A percentile compares a stretch with the other conserved stretches of the same genome.
phyloP scores from a whole-genome alignment of 2,113 vertebrate genomes.

The Pygoscelis antarcticus region DNA sequence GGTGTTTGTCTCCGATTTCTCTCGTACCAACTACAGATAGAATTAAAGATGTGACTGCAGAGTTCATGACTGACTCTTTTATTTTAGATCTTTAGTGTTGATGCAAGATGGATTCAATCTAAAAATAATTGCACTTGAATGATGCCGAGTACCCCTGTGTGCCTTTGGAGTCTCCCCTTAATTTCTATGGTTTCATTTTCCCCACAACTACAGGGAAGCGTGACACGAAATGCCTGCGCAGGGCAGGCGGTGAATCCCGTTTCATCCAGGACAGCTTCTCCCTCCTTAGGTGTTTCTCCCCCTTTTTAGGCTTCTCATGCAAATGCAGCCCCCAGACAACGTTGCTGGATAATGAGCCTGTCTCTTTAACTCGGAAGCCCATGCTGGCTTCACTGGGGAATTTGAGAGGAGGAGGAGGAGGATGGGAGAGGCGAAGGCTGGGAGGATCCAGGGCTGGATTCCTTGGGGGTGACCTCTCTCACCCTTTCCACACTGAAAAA shows the following conservation, averaged over 20 bases:
- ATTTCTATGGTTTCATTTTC: background rate
- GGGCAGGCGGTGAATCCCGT: background rate
- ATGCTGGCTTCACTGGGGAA: background rate
- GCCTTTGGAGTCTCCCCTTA: background rate
- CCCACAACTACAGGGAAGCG: background rate
- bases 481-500: conserved; percentile 42
- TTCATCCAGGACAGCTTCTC: background rate
- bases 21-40: background rate
- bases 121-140: background rate
- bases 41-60: background rate
- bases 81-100: background rate
- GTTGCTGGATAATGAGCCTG: background rate
- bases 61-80: background rate
- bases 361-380: background rate
- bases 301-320: background rate
- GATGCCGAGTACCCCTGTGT: background rate
- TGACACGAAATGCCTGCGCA: accelerated
- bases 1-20: background rate
- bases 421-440: background rate
- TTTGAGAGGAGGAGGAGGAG: conserved; percentile 29
- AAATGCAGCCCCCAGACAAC: background rate
- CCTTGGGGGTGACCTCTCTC: conserved; percentile 56
- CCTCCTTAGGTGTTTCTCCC: background rate
- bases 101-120: background rate
- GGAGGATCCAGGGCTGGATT: conserved; percentile 38